These are phyloP conservation scores for Pseudomugil tenellus DNA, from an alignment of 2,797 vertebrate genomes.

Conservation along the genomic window DNA sequence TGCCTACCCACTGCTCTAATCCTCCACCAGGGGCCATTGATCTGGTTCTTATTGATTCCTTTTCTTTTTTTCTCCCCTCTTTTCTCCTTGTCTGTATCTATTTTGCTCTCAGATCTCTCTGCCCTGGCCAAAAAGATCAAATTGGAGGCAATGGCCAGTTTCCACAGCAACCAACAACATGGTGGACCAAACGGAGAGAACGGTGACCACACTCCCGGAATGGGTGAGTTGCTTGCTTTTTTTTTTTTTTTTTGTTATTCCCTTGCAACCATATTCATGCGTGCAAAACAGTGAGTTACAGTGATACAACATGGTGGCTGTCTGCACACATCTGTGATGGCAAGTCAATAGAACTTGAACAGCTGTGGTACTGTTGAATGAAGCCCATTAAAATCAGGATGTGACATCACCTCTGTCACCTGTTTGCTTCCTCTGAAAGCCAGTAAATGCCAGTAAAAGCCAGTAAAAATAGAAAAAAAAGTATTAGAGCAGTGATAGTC, in stretches of 20 bases:
- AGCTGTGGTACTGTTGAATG: conserved; percentile 66
- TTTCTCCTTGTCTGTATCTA: conserved; percentile 43
- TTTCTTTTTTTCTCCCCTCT: conserved; percentile 37
- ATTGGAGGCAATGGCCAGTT: conserved; percentile 94
- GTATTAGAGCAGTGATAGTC: conserved; percentile 34
- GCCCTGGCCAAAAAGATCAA: conserved; percentile 98
- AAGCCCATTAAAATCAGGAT: conserved; percentile 68
- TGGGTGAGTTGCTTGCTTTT: conserved; percentile 84
- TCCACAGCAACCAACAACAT: conserved; percentile 92
- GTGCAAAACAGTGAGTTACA: conserved; percentile 30
- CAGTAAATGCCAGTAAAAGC: conserved; percentile 14
- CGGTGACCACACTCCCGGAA: conserved; percentile 91
- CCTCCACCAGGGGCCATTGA: conserved; percentile 77
- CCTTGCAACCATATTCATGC: background rate
- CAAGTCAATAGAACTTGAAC: conserved; percentile 47
- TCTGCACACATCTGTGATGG: conserved; percentile 42
- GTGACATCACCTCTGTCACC: conserved; percentile 56
- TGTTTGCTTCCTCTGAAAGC: conserved; percentile 47
- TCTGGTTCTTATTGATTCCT: conserved; percentile 76
- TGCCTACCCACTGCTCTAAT: conserved; percentile 77
- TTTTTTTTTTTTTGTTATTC: conserved; percentile 1
- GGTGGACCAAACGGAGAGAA: conserved; percentile 92
- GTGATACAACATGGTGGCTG: conserved; percentile 25
- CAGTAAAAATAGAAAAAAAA: no score
- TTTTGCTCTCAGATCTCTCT: conserved; percentile 68